Evolutionary conservation across 2,113 vertebrate genomes (phyloP).

Genomic region (Microcebus ravelobensis): DNA sequence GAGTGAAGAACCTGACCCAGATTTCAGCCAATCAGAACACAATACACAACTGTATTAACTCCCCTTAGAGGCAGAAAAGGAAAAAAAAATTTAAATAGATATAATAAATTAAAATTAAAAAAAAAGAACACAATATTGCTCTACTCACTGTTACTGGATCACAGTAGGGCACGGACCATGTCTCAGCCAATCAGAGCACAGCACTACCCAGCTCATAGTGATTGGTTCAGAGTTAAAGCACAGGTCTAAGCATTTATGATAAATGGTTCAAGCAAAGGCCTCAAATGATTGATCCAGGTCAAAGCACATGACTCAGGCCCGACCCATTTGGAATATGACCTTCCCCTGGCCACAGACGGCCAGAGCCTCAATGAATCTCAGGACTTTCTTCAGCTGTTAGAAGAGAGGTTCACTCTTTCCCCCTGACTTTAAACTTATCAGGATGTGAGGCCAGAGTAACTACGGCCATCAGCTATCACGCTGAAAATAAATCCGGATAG

Average conservation of each 20-base stretch:
- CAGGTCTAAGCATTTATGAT: not conserved
- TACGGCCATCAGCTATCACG: not conserved
- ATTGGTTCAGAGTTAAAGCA: not conserved
- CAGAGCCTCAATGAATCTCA: not conserved
- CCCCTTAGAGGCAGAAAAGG: too few species aligned
- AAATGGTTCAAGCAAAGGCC: not conserved
- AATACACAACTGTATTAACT: not conserved
- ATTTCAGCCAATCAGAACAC: slow-evolving; percentile 18
- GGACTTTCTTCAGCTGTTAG: not conserved
- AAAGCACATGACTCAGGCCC: not conserved
- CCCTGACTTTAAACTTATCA: not conserved
- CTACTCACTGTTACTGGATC: not conserved
- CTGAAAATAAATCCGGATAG: not conserved
- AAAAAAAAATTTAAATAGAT: too few species aligned
- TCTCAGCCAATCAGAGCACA: slow-evolving; percentile 35
- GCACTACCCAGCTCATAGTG: not conserved
- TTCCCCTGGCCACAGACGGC: not conserved
- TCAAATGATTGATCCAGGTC: not conserved
- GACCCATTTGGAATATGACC: not conserved
- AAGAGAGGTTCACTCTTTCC: not conserved
- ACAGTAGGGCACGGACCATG: not conserved
- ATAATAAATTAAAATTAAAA: too few species aligned
- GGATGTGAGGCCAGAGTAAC: not conserved
- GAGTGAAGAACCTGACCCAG: not conserved
- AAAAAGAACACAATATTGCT: not conserved